Conservation (phyloP, 2,888 invertebrate species). For the Byasa hedistus region DNA sequence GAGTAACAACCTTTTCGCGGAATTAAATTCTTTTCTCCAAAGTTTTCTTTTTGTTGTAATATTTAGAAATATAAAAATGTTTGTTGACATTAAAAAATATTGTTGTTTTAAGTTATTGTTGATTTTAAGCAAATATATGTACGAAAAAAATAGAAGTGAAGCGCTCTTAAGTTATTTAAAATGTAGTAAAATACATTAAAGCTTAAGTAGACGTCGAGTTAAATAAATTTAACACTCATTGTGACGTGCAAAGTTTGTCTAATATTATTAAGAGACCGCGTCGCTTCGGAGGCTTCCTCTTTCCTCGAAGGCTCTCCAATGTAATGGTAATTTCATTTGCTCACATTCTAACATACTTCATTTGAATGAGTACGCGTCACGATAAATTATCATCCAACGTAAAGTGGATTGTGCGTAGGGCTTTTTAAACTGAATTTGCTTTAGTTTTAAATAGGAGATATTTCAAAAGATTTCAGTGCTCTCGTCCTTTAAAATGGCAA, state of each 20-base stretch:
- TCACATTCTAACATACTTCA: slow-evolving; percentile 5
- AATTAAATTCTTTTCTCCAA: slow-evolving; percentile 1
- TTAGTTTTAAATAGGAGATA: too few species aligned
- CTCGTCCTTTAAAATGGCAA: too few species aligned
- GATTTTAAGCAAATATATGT: too few species aligned
- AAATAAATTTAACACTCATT: background rate
- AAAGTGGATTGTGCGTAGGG: background rate
- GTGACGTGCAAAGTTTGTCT: background rate
- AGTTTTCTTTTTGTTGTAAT: background rate
- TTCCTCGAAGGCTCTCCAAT: background rate
- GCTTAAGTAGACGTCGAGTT: background rate
- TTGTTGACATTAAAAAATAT: background rate
- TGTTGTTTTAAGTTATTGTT: too few species aligned
- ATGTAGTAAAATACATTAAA: background rate
- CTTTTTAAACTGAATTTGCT: background rate
- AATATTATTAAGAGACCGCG: slow-evolving; percentile 2
- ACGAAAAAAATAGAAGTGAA: too few species aligned
- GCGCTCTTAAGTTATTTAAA: too few species aligned
- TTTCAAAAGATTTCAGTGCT: too few species aligned
- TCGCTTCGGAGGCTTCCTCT: background rate
- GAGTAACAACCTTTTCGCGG: background rate
- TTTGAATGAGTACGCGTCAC: background rate
- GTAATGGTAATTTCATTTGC: slow-evolving; percentile 3
- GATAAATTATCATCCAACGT: slow-evolving; percentile 4
- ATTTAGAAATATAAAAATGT: background rate